Evolutionary conservation across 2,888 invertebrate genomes (phyloP).

Genomic region (Anorthoa munda): DNA sequence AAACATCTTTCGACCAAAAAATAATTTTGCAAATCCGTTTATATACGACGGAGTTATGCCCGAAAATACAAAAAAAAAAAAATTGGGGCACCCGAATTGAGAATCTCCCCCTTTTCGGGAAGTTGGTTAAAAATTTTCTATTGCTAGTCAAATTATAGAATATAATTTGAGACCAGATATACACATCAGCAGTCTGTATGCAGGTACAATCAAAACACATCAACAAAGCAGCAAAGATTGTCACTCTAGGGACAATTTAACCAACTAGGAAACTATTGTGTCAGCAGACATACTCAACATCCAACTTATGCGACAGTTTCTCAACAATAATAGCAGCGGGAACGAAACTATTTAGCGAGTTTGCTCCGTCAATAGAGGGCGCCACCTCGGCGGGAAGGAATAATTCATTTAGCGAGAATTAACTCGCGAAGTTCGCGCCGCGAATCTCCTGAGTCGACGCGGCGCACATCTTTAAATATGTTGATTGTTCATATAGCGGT

Average conservation of each 20-base stretch:
- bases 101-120: too few relatives aligned
- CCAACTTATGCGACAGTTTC: constrained; percentile 86
- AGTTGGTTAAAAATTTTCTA: too few relatives aligned
- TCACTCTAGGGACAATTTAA: constrained; percentile 64
- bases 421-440: constrained; percentile 78
- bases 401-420: constrained; percentile 89
- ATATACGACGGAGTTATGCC: too few relatives aligned
- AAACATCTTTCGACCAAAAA: too few relatives aligned
- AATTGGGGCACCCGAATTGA: too few relatives aligned
- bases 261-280: constrained; percentile 76
- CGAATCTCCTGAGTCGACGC: constrained; percentile 74
- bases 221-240: constrained; percentile 55
- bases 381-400: constrained; percentile 84
- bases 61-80: too few relatives aligned
- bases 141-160: not conserved
- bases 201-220: constrained; percentile 30
- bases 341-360: constrained; percentile 90
- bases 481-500: constrained; percentile 68
- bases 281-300: constrained; percentile 76
- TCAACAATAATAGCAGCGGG: constrained; percentile 87
- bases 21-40: too few relatives aligned
- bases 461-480: constrained; percentile 70
- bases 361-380: constrained; percentile 88
- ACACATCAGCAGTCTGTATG: not conserved
- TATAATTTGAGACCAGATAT: not conserved